Conservation (phyloP, 2,888 invertebrate species). For the Stegophylla sp. region DNA sequence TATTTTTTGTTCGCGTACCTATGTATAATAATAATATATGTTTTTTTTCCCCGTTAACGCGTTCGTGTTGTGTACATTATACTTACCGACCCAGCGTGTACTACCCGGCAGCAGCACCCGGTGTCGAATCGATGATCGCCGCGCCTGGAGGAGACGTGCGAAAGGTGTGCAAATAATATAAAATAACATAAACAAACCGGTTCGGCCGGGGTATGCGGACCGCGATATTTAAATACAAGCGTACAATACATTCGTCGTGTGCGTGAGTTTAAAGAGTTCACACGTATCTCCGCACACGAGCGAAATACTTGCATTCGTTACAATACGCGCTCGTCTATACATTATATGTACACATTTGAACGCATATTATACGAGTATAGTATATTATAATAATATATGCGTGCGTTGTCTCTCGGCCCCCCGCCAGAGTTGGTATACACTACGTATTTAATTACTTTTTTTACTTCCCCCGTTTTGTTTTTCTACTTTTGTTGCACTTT, state of each 20-base stretch:
- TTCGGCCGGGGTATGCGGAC: conserved; percentile 35
- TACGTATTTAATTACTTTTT: conserved; percentile 1
- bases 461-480: background rate
- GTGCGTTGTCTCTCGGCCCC: background rate
- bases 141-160: no score
- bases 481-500: background rate
- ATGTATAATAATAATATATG: no score
- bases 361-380: no score
- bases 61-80: background rate
- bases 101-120: conserved; percentile 21
- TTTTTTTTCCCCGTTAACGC: conserved; percentile 32
- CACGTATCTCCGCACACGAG: conserved; percentile 12
- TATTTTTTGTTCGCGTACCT: background rate
- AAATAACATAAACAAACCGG: conserved; percentile 48
- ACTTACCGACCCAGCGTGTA: background rate
- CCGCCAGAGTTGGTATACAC: background rate
- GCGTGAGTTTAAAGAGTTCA: background rate
- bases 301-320: background rate
- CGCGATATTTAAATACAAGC: conserved; percentile 35
- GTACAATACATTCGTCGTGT: no score
- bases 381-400: no score
- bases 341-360: no score
- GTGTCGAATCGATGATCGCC: conserved; percentile 48
- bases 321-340: background rate
- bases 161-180: conserved; percentile 57